Base-by-base conservation (phyloP, 2,888 invertebrate genomes). In the Philaethria dido region DNA sequence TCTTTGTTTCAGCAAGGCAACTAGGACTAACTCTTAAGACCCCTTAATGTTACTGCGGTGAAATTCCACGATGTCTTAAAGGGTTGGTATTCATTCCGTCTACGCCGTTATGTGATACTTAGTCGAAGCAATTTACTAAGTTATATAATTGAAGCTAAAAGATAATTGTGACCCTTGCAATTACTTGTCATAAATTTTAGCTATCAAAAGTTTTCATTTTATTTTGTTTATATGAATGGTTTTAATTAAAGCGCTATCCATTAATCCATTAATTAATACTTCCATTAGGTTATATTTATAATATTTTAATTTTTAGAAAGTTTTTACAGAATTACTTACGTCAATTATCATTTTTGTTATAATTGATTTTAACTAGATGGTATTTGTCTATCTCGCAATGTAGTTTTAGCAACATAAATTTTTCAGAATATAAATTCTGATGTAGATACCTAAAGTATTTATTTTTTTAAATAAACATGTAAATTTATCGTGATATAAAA, bases 1-100 rank as follows among this genome's bases (percentile, higher is more conserved):
- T 88, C 88, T 89, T 92, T 92, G 91, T 92, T 92, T 89, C 81
- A 79, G 78, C 80, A 67, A 84, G 85, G 85, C 81, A 87, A 86
- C 85, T 86, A 85, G 78, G 84, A 81, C 82, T 84, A 83, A 85
- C 85, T 80, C 88, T 84, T 91, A 90, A 92, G 88, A 87, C 89
- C 89, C 86, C 80, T 89, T 91, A 89, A 91, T 88, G 83, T 84
- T 81, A 85, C 85, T 86, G 86, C 79, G 86, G 86, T 83, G 68
- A 67, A 69, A 69, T 69, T 70, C 69, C 63, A 65, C 69, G 61
- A 70, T 74, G 70, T 72, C 74, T 74, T 67, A 87, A 73, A 86
- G 88, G 88, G 88, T 88, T 87, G 76, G 70, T 62, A 66, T 66
- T 68, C 68, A 70, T 68, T 64, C 62, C 61, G 64, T 64, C 64